Percentiles rank a stretch among this genome's conserved stretches.
phyloP scores from a whole-genome alignment of 2,113 vertebrate genomes.

The Protobothrops flavoviridis region DNA sequence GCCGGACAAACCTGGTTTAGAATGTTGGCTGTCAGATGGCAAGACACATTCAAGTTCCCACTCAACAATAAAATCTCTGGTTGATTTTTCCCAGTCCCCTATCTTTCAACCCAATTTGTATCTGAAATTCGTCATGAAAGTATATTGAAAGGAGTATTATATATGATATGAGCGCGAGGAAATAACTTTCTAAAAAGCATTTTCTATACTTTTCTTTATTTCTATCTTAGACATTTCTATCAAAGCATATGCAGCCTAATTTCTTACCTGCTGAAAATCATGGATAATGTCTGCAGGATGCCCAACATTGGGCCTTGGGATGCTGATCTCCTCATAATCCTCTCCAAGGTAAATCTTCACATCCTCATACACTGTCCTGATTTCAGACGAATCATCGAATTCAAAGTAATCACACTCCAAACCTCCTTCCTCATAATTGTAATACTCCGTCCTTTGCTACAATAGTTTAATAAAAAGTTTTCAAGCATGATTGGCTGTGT shows the following conservation, averaged over 20 bases:
- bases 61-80: not conserved
- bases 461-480: not conserved
- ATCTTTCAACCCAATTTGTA: not conserved
- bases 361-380: slow-evolving; percentile 83
- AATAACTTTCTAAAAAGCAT: not conserved
- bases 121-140: not conserved
- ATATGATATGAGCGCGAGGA: not conserved
- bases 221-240: not conserved
- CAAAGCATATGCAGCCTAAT: not conserved
- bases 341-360: slow-evolving; percentile 89
- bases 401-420: not conserved
- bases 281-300: slow-evolving; percentile 95
- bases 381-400: not conserved
- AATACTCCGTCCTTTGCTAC: not conserved
- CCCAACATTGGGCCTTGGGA: slow-evolving; percentile 86
- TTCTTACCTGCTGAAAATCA: slow-evolving; percentile 88
- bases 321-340: slow-evolving; percentile 89
- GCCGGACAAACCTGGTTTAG: not conserved
- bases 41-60: not conserved
- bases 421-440: not conserved
- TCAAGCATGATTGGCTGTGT: not conserved
- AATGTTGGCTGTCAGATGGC: not conserved
- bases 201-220: not conserved
- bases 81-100: not conserved
- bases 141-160: not conserved